phyloP scores from a whole-genome alignment of 2,888 invertebrate genomes.

The Epistrophe eligans region DNA sequence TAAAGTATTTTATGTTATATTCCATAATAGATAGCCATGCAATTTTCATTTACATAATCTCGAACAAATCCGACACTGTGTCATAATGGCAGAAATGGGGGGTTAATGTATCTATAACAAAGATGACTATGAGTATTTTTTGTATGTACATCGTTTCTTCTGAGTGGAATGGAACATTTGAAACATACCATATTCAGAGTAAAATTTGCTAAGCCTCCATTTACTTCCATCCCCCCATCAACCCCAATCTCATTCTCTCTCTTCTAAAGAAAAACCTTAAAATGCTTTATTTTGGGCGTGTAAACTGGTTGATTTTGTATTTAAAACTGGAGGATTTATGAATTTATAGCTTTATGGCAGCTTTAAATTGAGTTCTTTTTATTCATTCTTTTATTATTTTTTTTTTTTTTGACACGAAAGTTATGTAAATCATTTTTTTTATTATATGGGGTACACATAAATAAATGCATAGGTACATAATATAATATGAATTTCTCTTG shows the following conservation, averaged over 20 bases:
- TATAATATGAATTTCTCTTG: background rate
- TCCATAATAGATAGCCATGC: background rate
- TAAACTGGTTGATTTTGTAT: conserved; percentile 35
- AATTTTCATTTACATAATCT: background rate
- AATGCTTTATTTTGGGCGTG: conserved; percentile 8
- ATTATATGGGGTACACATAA: background rate
- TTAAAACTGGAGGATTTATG: conserved; percentile 38
- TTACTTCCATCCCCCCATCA: too few relatives aligned
- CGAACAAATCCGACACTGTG: conserved; percentile 12
- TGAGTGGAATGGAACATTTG: conserved; percentile 16
- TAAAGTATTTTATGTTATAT: background rate
- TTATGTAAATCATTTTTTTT: conserved; percentile 3
- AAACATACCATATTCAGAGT: conserved; percentile 23
- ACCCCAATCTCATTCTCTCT: background rate
- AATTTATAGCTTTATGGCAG: conserved; percentile 26
- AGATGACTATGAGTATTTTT: conserved; percentile 15
- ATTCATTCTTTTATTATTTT: background rate
- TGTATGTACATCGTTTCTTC: background rate
- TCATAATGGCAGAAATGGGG: background rate
- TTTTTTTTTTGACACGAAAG: conserved; percentile 4
- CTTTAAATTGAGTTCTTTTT: conserved; percentile 15
- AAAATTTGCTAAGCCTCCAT: conserved; percentile 6
- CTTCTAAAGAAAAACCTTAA: conserved; percentile 12
- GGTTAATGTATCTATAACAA: conserved; percentile 36
- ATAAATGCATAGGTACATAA: too few relatives aligned